Evolutionary conservation across 2,888 invertebrate species (phyloP), one percentile per base, ranked within the genome.

Genomic region (Aplocera efformata): DNA sequence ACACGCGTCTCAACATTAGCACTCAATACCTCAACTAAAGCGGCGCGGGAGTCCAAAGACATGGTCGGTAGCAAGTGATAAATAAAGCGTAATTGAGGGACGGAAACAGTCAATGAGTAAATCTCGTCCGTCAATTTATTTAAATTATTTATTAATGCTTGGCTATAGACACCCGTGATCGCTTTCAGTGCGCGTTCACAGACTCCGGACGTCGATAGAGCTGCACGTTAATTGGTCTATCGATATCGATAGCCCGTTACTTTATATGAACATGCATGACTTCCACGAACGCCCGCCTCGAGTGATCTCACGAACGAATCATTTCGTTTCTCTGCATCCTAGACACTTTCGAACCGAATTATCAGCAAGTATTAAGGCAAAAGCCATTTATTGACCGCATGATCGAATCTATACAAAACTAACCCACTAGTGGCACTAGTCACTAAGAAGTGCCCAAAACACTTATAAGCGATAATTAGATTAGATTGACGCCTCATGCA

Each of bases 81-180:
- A 88, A 88, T 88, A 88, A 88, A 81, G 70, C 71, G 80, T 88
- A 86, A 88, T 86, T 84, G 88, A 86, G 81, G 78, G 79, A 83
- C 86, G 88, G 88, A 88, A 86, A 84, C 86, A 79, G 74, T 76
- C 88, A 88, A 88, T 88, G 84, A 88, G 85, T 86, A 88, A 88
- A 88, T 88, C 86, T 85, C 88, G 84, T 84, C 86, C 85, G 86
- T 86, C 88, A 88, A 88, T 88, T 88, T 86, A 83, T 86, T 88
- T 82, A 86, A 88, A 88, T 88, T 84, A 88, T 88, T 88, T 88
- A 88, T 88, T 88, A 88, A 86, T 86, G 85, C 71, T 72, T 77
- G 74, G 80, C 79, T 83, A 86, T 86, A 85, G 86, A 86, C 85
- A 86, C 86, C 84, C 83, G 74, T 72, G 82, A 82, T 84, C 83